Evolutionary conservation across 2,113 vertebrate genomes (phyloP), one percentile per base, ranked within the genome.

Genomic region (Antechinus flavipes): DNA sequence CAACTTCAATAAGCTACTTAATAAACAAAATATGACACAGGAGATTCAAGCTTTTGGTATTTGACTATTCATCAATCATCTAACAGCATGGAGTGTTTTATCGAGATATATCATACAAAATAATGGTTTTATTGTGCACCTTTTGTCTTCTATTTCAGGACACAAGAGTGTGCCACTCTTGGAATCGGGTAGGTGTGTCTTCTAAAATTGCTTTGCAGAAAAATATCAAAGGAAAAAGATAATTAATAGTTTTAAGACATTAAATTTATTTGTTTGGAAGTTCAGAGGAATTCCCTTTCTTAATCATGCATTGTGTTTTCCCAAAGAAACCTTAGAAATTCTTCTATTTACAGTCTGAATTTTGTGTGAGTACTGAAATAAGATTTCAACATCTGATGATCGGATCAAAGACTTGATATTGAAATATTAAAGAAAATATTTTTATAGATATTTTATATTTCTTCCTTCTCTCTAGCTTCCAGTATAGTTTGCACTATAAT

Each of bases 251-350:
- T 76, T 76, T n/a, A 76, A n/a, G 35, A 42, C 6, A 0, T 6
- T 76, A 19, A 76, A 76, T 76, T 42, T 42, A 95, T 95, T 95
- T 92, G 93, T 91, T 95, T 96, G 94, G 53, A 98, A 95, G 94
- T 96, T 92, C 93, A 96, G 96, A 97, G 93, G 92, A 97, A 96
- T 90, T 93, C n/a, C 49, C 93, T 97, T 91, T 95, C 91, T 92
- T 95, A 97, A 90, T 56, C 52, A 49, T 97, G 94, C 11, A 19
- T 94, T 90, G 11, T 95, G 14, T 9, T 76, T 92, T 97, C 0
- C 0, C 47, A 54, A 96, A 68, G 53, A 47, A 55, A 42, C 22
- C 54, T 98, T 95, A 94, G 92, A 95, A 93, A 93, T 93, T 68
- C 50, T 93, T 68, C 35, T 90, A 10, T 90, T 94, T 92, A 91